Conservation (phyloP, 2,797 vertebrate genomes). For the Argya squamiceps region DNA sequence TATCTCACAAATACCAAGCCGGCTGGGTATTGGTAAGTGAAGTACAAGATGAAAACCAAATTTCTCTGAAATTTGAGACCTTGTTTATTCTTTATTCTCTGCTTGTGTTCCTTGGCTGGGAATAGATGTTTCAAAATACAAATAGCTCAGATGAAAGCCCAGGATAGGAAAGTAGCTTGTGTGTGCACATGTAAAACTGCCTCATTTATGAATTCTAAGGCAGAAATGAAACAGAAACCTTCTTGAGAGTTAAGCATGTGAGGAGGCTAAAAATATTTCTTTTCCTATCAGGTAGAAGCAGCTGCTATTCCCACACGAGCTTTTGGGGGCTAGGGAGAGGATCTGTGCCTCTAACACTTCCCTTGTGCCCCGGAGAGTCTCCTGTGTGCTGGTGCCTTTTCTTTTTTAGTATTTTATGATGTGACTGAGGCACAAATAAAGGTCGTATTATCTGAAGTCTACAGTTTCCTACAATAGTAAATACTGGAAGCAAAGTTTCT, state of each 20-base stretch:
- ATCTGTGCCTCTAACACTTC: background rate
- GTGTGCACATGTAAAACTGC: background rate
- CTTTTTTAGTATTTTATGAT: background rate
- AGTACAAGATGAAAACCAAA: background rate
- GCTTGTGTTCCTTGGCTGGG: background rate
- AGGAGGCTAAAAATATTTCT: background rate
- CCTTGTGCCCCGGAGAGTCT: background rate
- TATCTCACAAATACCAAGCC: background rate
- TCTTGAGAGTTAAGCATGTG: background rate
- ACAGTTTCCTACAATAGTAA: background rate
- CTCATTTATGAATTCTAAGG: background rate
- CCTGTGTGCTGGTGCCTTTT: background rate
- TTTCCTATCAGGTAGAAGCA: background rate
- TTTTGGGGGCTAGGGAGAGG: background rate
- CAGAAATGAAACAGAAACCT: background rate
- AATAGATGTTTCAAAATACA: background rate
- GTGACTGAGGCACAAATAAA: background rate
- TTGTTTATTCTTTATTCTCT: background rate
- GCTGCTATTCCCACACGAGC: background rate
- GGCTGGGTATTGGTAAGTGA: background rate
- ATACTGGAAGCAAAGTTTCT: background rate
- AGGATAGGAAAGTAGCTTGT: background rate
- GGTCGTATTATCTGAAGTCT: background rate
- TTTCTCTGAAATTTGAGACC: background rate
- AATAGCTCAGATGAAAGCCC: background rate